A percentile compares a stretch with the other conserved stretches of the same genome.
These are phyloP conservation scores for Drosophila elegans DNA, from an alignment of 1,140 invertebrate species.

Conservation along the genomic window DNA sequence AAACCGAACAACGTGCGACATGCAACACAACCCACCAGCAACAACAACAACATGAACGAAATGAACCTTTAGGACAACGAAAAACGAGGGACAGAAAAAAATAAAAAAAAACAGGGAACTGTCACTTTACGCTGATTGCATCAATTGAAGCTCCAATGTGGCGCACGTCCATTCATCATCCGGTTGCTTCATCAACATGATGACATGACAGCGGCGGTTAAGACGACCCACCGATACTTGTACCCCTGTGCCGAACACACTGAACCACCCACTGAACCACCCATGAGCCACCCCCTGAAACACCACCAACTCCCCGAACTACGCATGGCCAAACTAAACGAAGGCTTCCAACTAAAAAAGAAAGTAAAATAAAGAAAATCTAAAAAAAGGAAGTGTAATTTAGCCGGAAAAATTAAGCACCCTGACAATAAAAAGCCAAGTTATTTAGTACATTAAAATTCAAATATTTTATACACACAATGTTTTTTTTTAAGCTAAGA, in stretches of 20 bases:
- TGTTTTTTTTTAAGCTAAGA: not conserved
- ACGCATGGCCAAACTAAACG: constrained; percentile 71
- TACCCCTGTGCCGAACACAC: constrained; percentile 1
- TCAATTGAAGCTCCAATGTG: constrained; percentile 83
- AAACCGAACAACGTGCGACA: constrained; percentile 51
- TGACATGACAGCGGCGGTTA: constrained; percentile 78
- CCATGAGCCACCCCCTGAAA: not conserved
- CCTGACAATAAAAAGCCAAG: too few relatives aligned
- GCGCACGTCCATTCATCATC: constrained; percentile 83
- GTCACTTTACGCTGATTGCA: constrained; percentile 83
- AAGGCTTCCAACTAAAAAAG: constrained; percentile 45
- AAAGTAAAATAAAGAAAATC: constrained; percentile 21
- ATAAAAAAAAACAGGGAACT: constrained; percentile 52
- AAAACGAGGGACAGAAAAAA: constrained; percentile 21
- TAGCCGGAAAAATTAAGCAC: not conserved
- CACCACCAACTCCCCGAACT: constrained; percentile 10
- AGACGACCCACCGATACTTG: constrained; percentile 41
- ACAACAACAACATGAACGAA: constrained; percentile 37
- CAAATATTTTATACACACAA: too few relatives aligned
- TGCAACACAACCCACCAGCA: constrained; percentile 38
- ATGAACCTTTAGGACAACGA: constrained; percentile 8
- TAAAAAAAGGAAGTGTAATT: constrained; percentile 7
- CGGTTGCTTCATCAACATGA: constrained; percentile 83
- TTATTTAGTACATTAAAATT: too few relatives aligned
- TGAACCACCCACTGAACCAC: constrained; percentile 1